These are phyloP conservation scores for Mesochorus sp. DNA, from an alignment of 2,888 invertebrate species.

Conservation along the genomic window DNA sequence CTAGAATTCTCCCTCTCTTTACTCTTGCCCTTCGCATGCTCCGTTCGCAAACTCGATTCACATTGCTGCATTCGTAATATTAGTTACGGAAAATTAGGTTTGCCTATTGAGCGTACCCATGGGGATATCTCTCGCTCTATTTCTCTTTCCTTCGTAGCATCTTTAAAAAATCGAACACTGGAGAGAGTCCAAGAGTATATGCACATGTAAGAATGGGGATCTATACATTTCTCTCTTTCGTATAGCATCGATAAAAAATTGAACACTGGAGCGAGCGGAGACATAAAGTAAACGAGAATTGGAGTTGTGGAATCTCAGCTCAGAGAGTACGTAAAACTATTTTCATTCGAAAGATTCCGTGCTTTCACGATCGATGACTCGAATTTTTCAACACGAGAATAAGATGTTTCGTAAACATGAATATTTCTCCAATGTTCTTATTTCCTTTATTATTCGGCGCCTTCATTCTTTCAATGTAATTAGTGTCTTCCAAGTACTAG, in stretches of 20 bases:
- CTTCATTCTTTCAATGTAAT: too few relatives aligned
- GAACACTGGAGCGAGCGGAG: not conserved
- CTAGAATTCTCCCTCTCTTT: not conserved
- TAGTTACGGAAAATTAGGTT: constrained; percentile 63
- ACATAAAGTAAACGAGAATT: constrained; percentile 30
- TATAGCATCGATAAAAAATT: not conserved
- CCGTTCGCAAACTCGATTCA: constrained; percentile 25
- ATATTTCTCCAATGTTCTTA: too few relatives aligned
- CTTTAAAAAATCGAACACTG: not conserved
- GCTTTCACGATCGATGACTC: not conserved
- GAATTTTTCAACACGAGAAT: not conserved
- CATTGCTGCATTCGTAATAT: constrained; percentile 59
- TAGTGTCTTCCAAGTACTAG: too few relatives aligned
- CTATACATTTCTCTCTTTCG: constrained; percentile 20
- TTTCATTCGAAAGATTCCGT: not conserved
- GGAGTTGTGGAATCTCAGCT: not conserved
- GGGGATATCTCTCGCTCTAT: constrained; percentile 12
- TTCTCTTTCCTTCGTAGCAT: constrained; percentile 4
- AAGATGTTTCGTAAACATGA: too few relatives aligned
- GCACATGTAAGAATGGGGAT: not conserved
- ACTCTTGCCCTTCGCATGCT: not conserved
- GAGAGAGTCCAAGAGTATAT: not conserved
- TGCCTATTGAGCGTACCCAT: constrained; percentile 55
- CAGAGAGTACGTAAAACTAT: not conserved
- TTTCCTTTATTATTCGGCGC: too few relatives aligned